Evolutionary conservation across 2,888 invertebrate genomes (phyloP), one percentile per base, ranked within the genome.

Genomic region (Drosophila putrida): DNA sequence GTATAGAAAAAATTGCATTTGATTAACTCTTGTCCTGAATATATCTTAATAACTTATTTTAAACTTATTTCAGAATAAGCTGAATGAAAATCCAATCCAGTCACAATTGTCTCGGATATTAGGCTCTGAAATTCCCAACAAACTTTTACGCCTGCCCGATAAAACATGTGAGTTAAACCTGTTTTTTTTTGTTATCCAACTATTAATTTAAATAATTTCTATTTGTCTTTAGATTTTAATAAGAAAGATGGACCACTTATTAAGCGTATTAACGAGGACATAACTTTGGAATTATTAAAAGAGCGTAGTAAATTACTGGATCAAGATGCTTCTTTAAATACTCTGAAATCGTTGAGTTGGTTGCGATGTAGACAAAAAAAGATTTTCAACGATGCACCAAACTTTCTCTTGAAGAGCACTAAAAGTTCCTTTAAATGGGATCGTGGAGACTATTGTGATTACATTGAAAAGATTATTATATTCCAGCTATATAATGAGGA

Each of bases 391-490:
- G 25, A 35, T 1, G 2, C 31, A n/a, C n/a, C 5, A 6, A 41
- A 27, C 13, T 43, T 50, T 27, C 27, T 5, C 9, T 38, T 4
- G 11, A 50, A 36, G 8, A n/a, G n/a, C 13, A 5, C 8, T 11
- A 5, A 38, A 50, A 25, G 15, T 6, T 41, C 6, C 3, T 31
- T 20, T 1, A 25, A 55, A 27, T 43, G 25, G 3, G 13, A n/a
- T 25, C 1, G 25, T 6, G 4, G 20, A 1, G 1, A 6, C 15
- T 4, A 10, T 33, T 20, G 11, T 4, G 49, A 49, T 35, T 33
- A 49, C 33, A 55, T 55, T 43, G 54, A 55, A 9, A 55, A 43
- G n/a, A 13, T 55, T 3, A 33, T 55, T 1, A 25, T 33, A 35
- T 35, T 43, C n/a, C 33, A 55, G 13, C 4, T 55, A 10, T 55